Conservation (phyloP, 2,888 invertebrate species). For the Caenorhabditis zanzibari region DNA sequence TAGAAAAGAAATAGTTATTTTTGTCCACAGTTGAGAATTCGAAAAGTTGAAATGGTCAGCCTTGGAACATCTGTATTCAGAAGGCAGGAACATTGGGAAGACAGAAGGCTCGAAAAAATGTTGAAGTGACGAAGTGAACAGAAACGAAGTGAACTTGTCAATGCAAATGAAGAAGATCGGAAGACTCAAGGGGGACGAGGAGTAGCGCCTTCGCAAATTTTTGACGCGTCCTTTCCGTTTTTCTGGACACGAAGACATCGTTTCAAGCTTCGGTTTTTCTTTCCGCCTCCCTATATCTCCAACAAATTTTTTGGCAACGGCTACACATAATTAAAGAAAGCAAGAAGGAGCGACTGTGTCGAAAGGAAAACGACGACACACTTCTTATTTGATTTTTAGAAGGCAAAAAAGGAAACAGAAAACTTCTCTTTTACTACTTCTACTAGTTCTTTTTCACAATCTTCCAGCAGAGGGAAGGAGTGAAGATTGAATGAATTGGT, state of each 20-base stretch:
- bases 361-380: slow-evolving; percentile 44
- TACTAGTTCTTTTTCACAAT: slow-evolving; percentile 18
- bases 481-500: background rate
- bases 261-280: slow-evolving; percentile 5
- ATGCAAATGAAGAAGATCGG: slow-evolving; percentile 54
- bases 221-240: slow-evolving; percentile 52
- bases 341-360: slow-evolving; percentile 42
- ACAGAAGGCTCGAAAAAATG: background rate
- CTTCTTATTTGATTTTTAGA: slow-evolving; percentile 61
- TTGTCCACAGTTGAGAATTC: background rate
- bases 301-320: slow-evolving; percentile 58
- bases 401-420: slow-evolving; percentile 24
- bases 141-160: slow-evolving; percentile 49
- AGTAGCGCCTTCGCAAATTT: slow-evolving; percentile 39
- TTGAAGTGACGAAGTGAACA: slow-evolving; percentile 37
- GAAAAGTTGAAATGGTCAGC: background rate
- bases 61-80: background rate
- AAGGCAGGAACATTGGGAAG: background rate
- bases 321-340: slow-evolving; percentile 62
- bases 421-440: slow-evolving; percentile 5
- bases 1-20: slow-evolving; percentile 8
- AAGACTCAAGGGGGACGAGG: slow-evolving; percentile 38
- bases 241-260: slow-evolving; percentile 38
- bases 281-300: slow-evolving; percentile 20
- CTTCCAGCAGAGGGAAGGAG: background rate